Conservation (phyloP, 2,888 invertebrate species). For the Agrenia bidenticulata region DNA sequence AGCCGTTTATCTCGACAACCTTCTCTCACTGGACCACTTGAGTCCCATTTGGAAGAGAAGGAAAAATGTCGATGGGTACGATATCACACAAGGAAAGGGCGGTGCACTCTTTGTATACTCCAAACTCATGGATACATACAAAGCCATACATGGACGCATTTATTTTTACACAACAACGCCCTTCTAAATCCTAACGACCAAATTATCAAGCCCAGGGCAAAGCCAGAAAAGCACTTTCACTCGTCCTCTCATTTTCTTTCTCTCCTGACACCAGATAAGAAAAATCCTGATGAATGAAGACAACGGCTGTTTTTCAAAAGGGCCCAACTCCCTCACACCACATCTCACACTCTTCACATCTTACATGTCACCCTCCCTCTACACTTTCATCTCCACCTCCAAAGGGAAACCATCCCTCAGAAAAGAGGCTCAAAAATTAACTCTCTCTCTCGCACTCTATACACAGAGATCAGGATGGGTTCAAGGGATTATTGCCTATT, state of each 20-base stretch:
- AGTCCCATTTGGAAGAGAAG: constrained; percentile 37
- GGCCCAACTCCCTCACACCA: constrained; percentile 3
- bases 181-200: constrained; percentile 54
- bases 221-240: constrained; percentile 53
- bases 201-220: constrained; percentile 54
- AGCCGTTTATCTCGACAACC: constrained; percentile 51
- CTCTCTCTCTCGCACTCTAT: too few species aligned
- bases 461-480: too few species aligned
- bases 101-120: constrained; percentile 41
- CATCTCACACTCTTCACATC: constrained; percentile 3
- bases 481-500: too few species aligned
- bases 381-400: constrained; percentile 9
- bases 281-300: constrained; percentile 55
- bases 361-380: constrained; percentile 13
- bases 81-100: constrained; percentile 52
- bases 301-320: constrained; percentile 54
- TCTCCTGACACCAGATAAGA: constrained; percentile 54
- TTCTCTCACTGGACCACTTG: constrained; percentile 49
- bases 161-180: constrained; percentile 53
- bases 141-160: constrained; percentile 46
- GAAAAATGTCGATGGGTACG: constrained; percentile 50
- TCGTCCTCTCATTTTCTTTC: constrained; percentile 45
- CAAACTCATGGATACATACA: constrained; percentile 14
- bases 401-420: background rate
- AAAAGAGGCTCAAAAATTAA: too few species aligned